Base-by-base conservation (phyloP, 2,113 vertebrate species). In the Crotalus tigris region DNA sequence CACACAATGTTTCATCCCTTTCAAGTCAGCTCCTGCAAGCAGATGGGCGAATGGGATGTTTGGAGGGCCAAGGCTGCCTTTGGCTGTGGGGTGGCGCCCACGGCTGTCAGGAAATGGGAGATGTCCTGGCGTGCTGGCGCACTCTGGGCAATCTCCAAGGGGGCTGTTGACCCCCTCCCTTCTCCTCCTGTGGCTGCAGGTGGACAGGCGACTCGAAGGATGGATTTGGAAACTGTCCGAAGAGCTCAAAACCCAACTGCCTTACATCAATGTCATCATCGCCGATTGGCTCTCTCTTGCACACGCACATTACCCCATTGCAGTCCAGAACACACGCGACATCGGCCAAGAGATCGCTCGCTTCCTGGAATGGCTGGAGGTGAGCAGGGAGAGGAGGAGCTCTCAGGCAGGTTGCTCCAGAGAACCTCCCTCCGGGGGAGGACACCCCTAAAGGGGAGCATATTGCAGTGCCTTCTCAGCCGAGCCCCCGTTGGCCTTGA, bases 211-310 rank as follows among this genome's bases (percentile, higher is more conserved):
- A 1, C 96, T 99, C 94, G 99, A 99, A 95, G 94, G 55, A n/a
- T 99, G 99, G 99, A 97, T 99, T 87, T 95, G 97, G 94, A 97
- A 98, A 94, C 95, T 99, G 97, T 98, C 98, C 26, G 95, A 97
- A 0, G 96, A 97, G 0, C 97, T 99, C 75, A 98, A 98, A 96
- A 96, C 97, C 46, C 96, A 94, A 11, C 96, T 94, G 2, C 96
- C 90, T 0, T 95, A 97, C 17, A 92, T 95, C 0, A 99, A 99
- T 0, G 98, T 99, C 93, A 92, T 98, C 85, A 95, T 99, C 59
- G 98, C 97, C 0, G 98, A 99, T 93, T 99, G 99, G 99, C 91
- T 99, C 33, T 11, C 92, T 0, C 96, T 98, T 94, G 99, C 99
- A 33, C 97, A 98, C 46, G 97, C 97, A 53, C 98, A 99, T 96